phyloP scores from a whole-genome alignment of 2,888 invertebrate genomes.

The Callinectes sapidus region DNA sequence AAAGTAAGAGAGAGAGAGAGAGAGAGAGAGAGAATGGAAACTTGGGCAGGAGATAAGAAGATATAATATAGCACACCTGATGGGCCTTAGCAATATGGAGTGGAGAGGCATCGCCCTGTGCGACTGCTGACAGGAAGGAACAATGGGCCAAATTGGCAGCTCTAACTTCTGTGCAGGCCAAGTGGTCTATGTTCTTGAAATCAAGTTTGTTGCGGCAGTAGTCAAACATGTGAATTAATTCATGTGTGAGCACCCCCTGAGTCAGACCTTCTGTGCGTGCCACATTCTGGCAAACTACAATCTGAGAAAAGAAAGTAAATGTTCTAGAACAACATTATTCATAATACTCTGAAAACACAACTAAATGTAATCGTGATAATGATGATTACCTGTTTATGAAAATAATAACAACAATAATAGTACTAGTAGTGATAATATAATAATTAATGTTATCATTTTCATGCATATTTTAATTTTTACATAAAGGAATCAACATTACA shows the following conservation, averaged over 20 bases:
- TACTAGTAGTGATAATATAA: too few species aligned
- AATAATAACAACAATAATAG: too few species aligned
- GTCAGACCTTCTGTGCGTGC: constrained; percentile 83
- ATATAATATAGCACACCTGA: constrained; percentile 79
- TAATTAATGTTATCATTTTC: too few species aligned
- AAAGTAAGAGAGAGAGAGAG: too few species aligned
- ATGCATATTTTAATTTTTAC: too few species aligned
- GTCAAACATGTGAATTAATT: constrained; percentile 98
- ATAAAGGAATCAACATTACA: too few species aligned
- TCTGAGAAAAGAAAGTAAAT: constrained; percentile 77
- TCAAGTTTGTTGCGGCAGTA: constrained; percentile 89
- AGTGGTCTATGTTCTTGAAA: constrained; percentile 91
- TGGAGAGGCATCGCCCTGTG: constrained; percentile 85
- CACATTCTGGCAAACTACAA: constrained; percentile 93
- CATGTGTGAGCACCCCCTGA: constrained; percentile 90
- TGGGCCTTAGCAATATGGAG: constrained; percentile 86
- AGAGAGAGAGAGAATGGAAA: not conserved
- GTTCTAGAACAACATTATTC: not conserved
- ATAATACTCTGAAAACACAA: not conserved
- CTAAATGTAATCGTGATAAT: not conserved
- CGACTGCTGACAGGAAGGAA: constrained; percentile 87
- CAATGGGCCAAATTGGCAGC: constrained; percentile 97
- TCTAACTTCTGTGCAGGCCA: constrained; percentile 96
- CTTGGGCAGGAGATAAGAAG: not conserved
- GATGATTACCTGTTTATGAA: too few species aligned